phyloP scores from a whole-genome alignment of 2,888 invertebrate genomes.

The Caenorhabditis macrosperma region DNA sequence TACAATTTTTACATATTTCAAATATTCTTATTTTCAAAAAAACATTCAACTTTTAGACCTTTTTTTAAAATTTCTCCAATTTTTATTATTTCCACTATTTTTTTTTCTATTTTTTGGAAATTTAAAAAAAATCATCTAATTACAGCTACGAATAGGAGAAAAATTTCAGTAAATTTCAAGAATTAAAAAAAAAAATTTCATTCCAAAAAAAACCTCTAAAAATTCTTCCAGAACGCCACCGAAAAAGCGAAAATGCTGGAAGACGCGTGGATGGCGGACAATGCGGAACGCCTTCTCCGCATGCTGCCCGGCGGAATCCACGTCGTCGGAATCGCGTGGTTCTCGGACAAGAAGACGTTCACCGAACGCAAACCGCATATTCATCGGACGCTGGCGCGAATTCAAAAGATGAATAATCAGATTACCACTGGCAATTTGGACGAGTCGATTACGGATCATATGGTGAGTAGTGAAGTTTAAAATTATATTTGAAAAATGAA shows the following conservation, averaged over 20 bases:
- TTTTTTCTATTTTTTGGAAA: neutral
- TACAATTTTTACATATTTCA: too few species aligned
- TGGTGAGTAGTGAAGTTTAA: too few species aligned
- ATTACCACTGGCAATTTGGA: constrained; percentile 64
- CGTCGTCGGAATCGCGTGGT: constrained; percentile 69
- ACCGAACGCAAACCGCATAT: constrained; percentile 56
- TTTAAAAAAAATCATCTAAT: neutral
- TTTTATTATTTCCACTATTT: neutral
- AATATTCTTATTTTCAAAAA: too few species aligned
- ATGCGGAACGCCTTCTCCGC: constrained; percentile 66
- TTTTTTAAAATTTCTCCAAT: too few species aligned
- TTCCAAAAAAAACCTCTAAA: neutral
- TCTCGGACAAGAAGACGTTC: constrained; percentile 62
- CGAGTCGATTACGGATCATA: constrained; percentile 58
- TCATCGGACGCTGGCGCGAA: constrained; percentile 57
- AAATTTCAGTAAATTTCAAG: constrained; percentile 7
- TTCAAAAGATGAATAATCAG: constrained; percentile 63
- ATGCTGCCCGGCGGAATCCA: constrained; percentile 70
- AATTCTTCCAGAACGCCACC: constrained; percentile 24
- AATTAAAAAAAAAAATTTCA: constrained; percentile 4
- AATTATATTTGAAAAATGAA: too few species aligned
- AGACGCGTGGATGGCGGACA: constrained; percentile 68
- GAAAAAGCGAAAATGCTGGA: constrained; percentile 58
- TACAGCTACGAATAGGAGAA: too few species aligned
- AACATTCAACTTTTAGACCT: too few species aligned